Evolutionary conservation across 92 coral and sea anemone species (phyloP).

Genomic region (Epizoanthus rinbou): DNA sequence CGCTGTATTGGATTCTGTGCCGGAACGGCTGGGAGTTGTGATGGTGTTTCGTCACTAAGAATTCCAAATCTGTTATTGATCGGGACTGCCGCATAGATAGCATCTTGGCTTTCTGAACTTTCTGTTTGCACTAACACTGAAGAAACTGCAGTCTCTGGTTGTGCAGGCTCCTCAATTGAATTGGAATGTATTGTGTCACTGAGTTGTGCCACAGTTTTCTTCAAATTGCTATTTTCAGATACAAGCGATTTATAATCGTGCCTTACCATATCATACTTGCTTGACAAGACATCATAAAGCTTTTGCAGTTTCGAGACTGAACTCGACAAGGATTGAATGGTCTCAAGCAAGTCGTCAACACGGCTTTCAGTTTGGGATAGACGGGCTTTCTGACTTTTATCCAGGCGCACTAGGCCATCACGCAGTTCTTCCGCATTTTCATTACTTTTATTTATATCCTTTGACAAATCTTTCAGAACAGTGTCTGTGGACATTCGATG

Average conservation of each 20-base stretch:
- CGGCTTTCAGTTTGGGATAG: not conserved
- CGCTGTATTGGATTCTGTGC: not conserved
- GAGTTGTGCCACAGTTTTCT: not conserved
- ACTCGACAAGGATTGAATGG: slow-evolving; percentile 6
- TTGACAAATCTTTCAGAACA: not conserved
- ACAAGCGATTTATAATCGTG: slow-evolving; percentile 8
- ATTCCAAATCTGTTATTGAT: not conserved
- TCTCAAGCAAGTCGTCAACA: slow-evolving; percentile 2
- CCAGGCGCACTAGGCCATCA: slow-evolving; percentile 9
- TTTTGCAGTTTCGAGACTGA: slow-evolving; percentile 13
- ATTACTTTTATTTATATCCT: not conserved
- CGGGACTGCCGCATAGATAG: not conserved
- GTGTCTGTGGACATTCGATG: not conserved
- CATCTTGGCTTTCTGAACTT: not conserved
- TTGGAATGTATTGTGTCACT: not conserved
- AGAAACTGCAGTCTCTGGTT: not conserved
- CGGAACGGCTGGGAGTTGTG: not conserved
- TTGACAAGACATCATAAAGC: slow-evolving; percentile 7
- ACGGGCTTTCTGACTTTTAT: slow-evolving; percentile 9
- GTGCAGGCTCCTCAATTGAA: not conserved
- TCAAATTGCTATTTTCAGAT: slow-evolving; percentile 2
- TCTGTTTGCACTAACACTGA: not conserved
- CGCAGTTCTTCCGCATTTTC: not conserved
- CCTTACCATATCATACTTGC: slow-evolving; percentile 3
- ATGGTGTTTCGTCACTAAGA: slow-evolving; percentile 11